phyloP scores from a whole-genome alignment of 2,113 vertebrate species.

The Potamarius usumacintae region DNA sequence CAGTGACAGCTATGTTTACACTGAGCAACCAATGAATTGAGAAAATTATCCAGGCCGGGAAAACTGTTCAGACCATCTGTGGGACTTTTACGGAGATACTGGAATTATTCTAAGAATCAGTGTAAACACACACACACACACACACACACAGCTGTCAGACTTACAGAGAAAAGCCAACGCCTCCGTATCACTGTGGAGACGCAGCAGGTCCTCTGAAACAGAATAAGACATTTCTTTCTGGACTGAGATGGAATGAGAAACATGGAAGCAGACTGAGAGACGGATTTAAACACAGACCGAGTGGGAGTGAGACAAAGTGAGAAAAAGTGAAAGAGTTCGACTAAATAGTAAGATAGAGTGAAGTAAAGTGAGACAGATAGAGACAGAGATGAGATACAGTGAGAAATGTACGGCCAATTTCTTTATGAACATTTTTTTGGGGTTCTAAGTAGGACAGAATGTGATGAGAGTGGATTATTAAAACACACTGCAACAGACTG shows the following conservation, averaged over 20 bases:
- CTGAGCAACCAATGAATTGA: constrained; percentile 52
- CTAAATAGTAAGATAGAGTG: neutral
- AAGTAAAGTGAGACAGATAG: neutral
- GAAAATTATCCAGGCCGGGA: constrained; percentile 39
- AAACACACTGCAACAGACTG: neutral
- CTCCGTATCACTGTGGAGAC: constrained; percentile 45
- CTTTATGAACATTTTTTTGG: neutral
- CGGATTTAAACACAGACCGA: neutral
- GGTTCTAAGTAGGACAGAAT: neutral
- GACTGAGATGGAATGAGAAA: neutral
- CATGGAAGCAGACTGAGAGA: neutral
- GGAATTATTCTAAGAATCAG: neutral
- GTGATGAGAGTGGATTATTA: neutral
- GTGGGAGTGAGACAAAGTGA: neutral
- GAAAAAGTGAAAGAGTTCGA: neutral
- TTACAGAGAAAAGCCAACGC: constrained; percentile 36
- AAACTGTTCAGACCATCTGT: constrained; percentile 45
- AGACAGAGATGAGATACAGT: neutral
- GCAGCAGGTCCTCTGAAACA: neutral
- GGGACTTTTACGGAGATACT: constrained; percentile 15
- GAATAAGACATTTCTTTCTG: neutral
- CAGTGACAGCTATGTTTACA: constrained; percentile 48
- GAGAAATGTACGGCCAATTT: neutral
- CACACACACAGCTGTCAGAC: neutral
- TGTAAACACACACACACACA: neutral